Percentiles rank a stretch among this genome's conserved stretches.
phyloP scores from a whole-genome alignment of 2,888 invertebrate genomes.

The Chalcis sispes region DNA sequence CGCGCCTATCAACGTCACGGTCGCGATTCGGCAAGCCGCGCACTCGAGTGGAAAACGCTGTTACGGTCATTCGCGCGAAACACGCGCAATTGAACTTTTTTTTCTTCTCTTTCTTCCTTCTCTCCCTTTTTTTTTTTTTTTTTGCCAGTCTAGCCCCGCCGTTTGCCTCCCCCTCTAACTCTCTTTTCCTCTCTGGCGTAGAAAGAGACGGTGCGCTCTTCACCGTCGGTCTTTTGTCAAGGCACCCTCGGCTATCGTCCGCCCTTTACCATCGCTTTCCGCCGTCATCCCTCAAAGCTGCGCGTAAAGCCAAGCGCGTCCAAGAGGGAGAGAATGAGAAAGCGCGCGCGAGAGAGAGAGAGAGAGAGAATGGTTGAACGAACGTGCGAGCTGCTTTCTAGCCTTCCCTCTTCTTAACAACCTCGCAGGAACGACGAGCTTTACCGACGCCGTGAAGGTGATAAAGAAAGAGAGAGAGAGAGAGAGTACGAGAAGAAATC shows the following conservation, averaged over 20 bases:
- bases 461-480: conserved; percentile 45
- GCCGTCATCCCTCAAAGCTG: no score
- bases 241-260: no score
- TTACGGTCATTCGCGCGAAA: conserved; percentile 73
- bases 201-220: no score
- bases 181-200: no score
- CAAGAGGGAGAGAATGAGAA: neutral
- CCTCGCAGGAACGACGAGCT: no score
- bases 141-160: conserved; percentile 39
- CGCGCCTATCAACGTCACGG: neutral
- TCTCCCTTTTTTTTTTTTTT: no score
- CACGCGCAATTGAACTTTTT: conserved; percentile 76
- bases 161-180: neutral
- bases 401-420: no score
- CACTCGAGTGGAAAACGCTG: conserved; percentile 57
- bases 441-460: conserved; percentile 47
- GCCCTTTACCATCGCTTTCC: no score
- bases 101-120: conserved; percentile 63
- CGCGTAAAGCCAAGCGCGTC: no score
- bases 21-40: neutral
- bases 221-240: conserved; percentile 48
- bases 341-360: conserved; percentile 1
- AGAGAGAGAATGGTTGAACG: conserved; percentile 11
- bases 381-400: neutral
- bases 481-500: conserved; percentile 59